Evolutionary conservation across 2,797 vertebrate genomes (phyloP).

Genomic region (Chiloscyllium punctatum): DNA sequence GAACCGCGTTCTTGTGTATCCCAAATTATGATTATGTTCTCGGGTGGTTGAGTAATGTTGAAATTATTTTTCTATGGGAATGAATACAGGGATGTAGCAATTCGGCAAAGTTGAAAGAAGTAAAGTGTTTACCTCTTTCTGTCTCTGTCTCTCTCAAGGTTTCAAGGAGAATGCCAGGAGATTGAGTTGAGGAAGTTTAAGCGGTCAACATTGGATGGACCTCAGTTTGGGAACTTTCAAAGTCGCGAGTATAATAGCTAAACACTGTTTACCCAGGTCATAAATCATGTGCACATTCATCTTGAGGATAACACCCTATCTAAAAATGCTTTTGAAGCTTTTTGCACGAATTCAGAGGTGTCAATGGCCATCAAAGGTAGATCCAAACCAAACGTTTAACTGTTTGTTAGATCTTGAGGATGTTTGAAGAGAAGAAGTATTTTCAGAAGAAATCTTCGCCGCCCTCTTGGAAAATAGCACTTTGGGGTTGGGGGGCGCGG

Average conservation of each 20-base stretch:
- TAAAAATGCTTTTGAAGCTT: slow-evolving; percentile 59
- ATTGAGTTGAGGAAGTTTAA: not conserved
- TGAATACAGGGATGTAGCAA: not conserved
- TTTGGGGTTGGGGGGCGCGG: not conserved
- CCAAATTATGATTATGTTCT: not conserved
- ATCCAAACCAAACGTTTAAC: slow-evolving; percentile 33
- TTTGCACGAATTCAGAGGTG: slow-evolving; percentile 58
- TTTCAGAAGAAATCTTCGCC: slow-evolving; percentile 8
- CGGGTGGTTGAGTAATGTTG: not conserved
- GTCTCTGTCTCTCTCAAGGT: not conserved
- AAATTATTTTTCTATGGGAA: not conserved
- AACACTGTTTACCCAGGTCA: slow-evolving; percentile 69
- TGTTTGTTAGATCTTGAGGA: not conserved
- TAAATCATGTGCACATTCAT: slow-evolving; percentile 76
- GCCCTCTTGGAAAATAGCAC: not conserved
- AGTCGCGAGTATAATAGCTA: slow-evolving; percentile 50
- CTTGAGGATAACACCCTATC: slow-evolving; percentile 63
- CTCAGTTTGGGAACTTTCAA: not conserved
- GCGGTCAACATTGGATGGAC: no score
- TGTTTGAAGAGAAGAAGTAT: slow-evolving; percentile 36
- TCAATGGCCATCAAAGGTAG: slow-evolving; percentile 49
- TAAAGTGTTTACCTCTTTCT: not conserved
- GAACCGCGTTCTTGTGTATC: not conserved
- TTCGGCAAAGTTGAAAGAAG: not conserved
- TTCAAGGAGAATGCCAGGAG: not conserved